Evolutionary conservation across 2,113 vertebrate species (phyloP).

Genomic region (Pteruthius melanotis): DNA sequence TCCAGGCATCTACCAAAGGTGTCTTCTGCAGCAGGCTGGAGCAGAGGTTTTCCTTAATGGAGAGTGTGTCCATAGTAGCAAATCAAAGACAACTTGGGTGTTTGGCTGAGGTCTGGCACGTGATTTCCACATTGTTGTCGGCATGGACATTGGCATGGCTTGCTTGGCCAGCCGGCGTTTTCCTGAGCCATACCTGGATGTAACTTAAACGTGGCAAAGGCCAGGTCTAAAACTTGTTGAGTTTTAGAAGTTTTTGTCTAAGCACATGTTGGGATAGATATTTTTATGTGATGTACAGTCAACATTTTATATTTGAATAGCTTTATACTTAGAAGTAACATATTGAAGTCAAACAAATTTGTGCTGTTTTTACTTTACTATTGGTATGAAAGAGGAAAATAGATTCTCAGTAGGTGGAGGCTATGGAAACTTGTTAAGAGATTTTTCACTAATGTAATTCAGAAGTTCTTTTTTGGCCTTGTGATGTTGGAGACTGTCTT

Average conservation of each 20-base stretch:
- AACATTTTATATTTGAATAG: neutral
- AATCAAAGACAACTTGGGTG: neutral
- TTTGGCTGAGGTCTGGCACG: neutral
- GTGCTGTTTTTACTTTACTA: neutral
- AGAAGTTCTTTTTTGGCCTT: neutral
- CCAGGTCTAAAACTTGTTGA: neutral
- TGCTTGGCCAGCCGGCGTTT: neutral
- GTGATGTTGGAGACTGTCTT: neutral
- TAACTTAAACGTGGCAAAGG: neutral
- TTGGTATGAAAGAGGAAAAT: neutral
- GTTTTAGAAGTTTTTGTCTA: neutral
- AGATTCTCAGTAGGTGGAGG: neutral
- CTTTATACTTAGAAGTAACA: neutral
- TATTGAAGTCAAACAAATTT: neutral
- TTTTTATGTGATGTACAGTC: neutral
- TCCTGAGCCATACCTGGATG: neutral
- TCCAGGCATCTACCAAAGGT: neutral
- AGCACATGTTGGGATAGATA: neutral
- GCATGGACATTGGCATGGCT: neutral
- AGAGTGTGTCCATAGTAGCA: neutral
- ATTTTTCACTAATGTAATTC: neutral
- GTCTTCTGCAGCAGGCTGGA: neutral
- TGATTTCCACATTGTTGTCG: neutral
- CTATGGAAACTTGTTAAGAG: neutral
- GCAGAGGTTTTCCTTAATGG: neutral